These are phyloP conservation scores for Dicrurus megarhynchus DNA, from an alignment of 2,113 vertebrate species.

Conservation along the genomic window DNA sequence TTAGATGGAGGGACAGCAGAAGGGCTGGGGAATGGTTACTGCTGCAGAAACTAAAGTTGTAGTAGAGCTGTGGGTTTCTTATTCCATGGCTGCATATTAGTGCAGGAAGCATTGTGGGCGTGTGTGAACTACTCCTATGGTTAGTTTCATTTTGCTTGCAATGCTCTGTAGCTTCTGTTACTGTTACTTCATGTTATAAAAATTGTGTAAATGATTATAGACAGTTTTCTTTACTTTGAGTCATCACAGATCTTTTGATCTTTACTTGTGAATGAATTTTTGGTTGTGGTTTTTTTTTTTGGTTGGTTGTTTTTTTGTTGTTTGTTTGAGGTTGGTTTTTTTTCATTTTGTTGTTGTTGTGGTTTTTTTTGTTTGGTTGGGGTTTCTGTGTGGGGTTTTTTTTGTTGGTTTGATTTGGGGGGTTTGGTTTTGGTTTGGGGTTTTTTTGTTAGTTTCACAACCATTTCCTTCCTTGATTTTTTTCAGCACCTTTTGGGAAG, in stretches of 20 bases:
- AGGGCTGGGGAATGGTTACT: not conserved
- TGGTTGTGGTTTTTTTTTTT: not conserved
- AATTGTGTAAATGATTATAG: not conserved
- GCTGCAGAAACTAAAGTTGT: not conserved
- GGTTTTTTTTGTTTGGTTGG: not conserved
- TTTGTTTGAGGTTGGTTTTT: not conserved
- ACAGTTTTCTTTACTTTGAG: not conserved
- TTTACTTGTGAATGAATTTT: not conserved
- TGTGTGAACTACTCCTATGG: not conserved
- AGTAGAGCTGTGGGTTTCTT: not conserved
- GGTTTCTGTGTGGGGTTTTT: not conserved
- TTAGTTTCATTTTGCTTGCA: not conserved
- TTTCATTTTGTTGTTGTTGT: not conserved
- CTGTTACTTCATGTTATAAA: not conserved
- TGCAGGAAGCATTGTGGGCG: not conserved
- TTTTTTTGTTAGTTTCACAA: not conserved
- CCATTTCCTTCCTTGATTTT: not conserved
- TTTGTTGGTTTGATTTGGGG: not conserved
- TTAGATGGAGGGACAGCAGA: not conserved
- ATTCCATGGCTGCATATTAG: not conserved
- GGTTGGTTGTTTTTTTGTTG: not conserved
- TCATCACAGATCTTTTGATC: not conserved
- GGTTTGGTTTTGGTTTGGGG: not conserved
- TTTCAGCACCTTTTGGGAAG: not conserved
- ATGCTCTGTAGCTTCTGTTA: not conserved